A percentile compares a stretch with the other conserved stretches of the same genome.
Evolutionary conservation across 2,113 vertebrate genomes (phyloP).

Genomic region (Leuciscus idus): DNA sequence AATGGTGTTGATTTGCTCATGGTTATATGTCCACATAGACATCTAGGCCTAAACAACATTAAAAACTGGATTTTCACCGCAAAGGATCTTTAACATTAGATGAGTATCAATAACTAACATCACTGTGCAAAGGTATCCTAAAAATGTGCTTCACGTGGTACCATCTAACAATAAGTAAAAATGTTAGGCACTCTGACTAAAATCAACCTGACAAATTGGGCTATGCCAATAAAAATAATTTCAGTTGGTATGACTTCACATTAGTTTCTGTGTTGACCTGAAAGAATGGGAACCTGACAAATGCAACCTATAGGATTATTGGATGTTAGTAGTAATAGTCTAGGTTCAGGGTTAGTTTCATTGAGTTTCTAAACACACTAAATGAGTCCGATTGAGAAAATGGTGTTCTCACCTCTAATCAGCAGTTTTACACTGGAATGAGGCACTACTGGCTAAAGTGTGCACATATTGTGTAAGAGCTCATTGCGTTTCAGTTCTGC

Average conservation of each 20-base stretch:
- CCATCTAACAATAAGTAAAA: too few relatives aligned
- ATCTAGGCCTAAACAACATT: too few relatives aligned
- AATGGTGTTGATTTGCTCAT: too few relatives aligned
- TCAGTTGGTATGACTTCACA: background rate
- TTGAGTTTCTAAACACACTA: background rate
- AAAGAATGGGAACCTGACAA: background rate
- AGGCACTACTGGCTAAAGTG: conserved; percentile 44
- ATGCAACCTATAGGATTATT: background rate
- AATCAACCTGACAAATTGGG: too few relatives aligned
- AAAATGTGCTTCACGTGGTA: background rate
- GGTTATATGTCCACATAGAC: too few relatives aligned
- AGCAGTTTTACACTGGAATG: conserved; percentile 63
- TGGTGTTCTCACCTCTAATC: background rate
- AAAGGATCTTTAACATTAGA: too few relatives aligned
- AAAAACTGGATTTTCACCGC: too few relatives aligned
- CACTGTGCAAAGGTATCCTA: background rate
- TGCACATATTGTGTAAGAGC: background rate
- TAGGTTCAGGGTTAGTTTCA: background rate
- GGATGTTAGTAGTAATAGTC: background rate
- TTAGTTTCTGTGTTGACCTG: too few relatives aligned
- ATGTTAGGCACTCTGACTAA: too few relatives aligned
- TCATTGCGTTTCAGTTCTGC: background rate
- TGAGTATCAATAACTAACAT: background rate
- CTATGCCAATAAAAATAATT: background rate
- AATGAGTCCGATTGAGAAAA: background rate